A percentile compares a stretch with the other conserved stretches of the same genome.
These are phyloP conservation scores for Scalopus aquaticus DNA, from an alignment of 2,113 vertebrate genomes.

Conservation along the genomic window DNA sequence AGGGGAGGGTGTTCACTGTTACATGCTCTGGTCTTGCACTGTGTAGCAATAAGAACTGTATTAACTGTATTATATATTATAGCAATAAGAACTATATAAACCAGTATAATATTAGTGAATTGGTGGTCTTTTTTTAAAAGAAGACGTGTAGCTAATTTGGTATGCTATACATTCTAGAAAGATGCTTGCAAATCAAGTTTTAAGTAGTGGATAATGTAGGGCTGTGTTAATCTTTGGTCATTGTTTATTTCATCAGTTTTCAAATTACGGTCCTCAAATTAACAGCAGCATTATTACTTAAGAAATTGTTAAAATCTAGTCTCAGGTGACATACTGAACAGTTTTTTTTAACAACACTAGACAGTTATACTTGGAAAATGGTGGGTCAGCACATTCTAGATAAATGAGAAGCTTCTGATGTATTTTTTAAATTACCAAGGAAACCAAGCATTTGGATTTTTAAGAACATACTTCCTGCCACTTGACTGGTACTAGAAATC, in stretches of 20 bases:
- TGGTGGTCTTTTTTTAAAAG: not conserved
- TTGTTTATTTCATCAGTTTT: not conserved
- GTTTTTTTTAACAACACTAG: too few species aligned
- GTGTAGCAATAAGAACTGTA: not conserved
- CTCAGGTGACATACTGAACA: too few species aligned
- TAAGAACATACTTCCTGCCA: not conserved
- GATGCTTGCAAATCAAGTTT: not conserved
- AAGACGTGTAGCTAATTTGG: not conserved
- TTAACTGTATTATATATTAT: not conserved
- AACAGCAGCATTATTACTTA: not conserved
- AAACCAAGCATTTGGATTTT: not conserved
- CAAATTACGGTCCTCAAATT: not conserved
- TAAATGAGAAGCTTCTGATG: not conserved
- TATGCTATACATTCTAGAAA: not conserved
- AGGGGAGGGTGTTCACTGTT: not conserved
- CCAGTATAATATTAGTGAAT: not conserved
- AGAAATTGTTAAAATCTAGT: not conserved
- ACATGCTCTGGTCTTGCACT: not conserved
- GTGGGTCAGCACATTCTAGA: not conserved
- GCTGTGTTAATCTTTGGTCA: not conserved
- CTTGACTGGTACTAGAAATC: not conserved
- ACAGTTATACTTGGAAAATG: not conserved
- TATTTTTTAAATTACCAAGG: not conserved
- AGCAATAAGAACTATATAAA: not conserved
- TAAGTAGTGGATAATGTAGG: not conserved